These are phyloP conservation scores for Myrmecophaga tridactyla DNA, from an alignment of 2,113 vertebrate species.

Conservation along the genomic window DNA sequence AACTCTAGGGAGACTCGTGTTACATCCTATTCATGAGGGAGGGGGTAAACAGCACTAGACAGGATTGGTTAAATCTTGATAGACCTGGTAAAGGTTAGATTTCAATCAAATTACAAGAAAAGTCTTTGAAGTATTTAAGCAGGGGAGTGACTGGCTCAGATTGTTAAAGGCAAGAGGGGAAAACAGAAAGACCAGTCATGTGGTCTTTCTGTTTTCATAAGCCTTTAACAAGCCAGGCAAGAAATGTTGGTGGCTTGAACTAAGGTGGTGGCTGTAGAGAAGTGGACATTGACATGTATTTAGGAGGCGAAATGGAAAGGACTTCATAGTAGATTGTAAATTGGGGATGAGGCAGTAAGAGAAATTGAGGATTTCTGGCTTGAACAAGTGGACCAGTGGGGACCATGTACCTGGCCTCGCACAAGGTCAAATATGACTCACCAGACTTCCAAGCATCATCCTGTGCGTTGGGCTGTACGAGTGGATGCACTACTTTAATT, in stretches of 20 bases:
- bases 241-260: neutral
- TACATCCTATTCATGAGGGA: rapidly evolving
- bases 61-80: neutral
- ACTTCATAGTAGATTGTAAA: neutral
- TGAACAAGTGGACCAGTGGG: neutral
- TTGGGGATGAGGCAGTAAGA: neutral
- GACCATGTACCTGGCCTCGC: neutral
- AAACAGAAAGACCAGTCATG: neutral
- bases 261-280: neutral
- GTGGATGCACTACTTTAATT: slow-evolving; percentile 88
- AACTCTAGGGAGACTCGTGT: neutral
- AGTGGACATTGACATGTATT: neutral
- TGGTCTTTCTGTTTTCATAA: rapidly evolving
- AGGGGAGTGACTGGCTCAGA: neutral
- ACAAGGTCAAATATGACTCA: slow-evolving; percentile 70
- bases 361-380: neutral
- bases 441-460: slow-evolving; percentile 58
- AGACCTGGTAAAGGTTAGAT: neutral
- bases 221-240: neutral
- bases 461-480: slow-evolving; percentile 81
- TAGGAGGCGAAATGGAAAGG: neutral
- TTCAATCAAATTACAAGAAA: neutral
- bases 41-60: neutral
- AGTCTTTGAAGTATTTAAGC: slow-evolving; percentile 9
- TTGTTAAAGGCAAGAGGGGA: neutral